Conservation (phyloP, 2,888 invertebrate genomes). For the Crossocerus cetratus region DNA sequence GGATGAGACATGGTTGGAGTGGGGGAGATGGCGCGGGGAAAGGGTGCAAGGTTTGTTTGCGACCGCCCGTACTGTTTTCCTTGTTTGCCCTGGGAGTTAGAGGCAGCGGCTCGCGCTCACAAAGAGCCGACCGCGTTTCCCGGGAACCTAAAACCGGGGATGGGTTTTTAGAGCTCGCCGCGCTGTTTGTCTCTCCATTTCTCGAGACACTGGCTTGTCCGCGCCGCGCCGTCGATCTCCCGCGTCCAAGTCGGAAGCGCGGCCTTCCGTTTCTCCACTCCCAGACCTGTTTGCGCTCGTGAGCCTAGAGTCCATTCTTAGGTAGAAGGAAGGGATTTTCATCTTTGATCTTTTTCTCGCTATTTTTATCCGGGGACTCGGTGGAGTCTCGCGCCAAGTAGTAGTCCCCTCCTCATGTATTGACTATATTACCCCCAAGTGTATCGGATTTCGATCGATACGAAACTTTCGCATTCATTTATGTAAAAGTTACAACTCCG, state of each 20-base stretch:
- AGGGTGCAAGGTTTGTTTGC: conserved; percentile 61
- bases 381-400: too few relatives aligned
- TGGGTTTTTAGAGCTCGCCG: conserved; percentile 38
- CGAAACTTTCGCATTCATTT: too few relatives aligned
- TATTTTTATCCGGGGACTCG: too few relatives aligned
- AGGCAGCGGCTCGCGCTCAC: conserved; percentile 53
- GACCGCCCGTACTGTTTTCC: conserved; percentile 58
- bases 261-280: conserved; percentile 13
- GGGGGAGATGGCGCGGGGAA: conserved; percentile 5
- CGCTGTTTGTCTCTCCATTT: conserved; percentile 49
- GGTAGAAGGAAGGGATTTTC: neutral
- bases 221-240: too few relatives aligned
- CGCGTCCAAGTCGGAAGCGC: neutral
- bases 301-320: too few relatives aligned
- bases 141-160: conserved; percentile 20
- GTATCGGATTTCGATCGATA: too few relatives aligned
- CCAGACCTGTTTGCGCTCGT: conserved; percentile 32
- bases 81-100: conserved; percentile 71
- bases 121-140: conserved; percentile 49
- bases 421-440: too few relatives aligned
- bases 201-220: conserved; percentile 36
- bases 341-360: neutral
- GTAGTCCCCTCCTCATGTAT: too few relatives aligned
- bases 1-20: neutral
- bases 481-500: too few relatives aligned